Conservation (phyloP, 2,113 vertebrate genomes). For the Paradisaea rubra region DNA sequence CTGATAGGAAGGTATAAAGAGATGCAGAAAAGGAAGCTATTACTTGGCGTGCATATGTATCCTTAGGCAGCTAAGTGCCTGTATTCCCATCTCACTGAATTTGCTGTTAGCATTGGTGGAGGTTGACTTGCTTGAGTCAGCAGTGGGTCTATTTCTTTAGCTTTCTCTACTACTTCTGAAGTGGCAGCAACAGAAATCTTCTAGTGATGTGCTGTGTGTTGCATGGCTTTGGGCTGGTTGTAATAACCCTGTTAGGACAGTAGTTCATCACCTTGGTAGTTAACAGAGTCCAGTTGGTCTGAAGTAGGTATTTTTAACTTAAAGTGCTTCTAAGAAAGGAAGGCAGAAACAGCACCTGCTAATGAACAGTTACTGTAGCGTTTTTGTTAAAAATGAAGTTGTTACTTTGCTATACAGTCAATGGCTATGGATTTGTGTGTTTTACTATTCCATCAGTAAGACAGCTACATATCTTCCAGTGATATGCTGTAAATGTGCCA, state of each 20-base stretch:
- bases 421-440: background rate
- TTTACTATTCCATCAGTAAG: background rate
- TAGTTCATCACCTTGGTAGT: background rate
- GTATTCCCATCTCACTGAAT: background rate
- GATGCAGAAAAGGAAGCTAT: background rate
- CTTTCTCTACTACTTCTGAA: background rate
- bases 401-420: background rate
- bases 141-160: background rate
- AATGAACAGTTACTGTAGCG: background rate
- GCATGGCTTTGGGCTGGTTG: background rate
- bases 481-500: background rate
- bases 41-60: background rate
- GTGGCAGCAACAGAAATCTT: background rate
- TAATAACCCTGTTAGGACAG: background rate
- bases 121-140: background rate
- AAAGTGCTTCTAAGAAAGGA: background rate
- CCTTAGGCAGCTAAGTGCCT: background rate
- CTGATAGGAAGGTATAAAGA: background rate
- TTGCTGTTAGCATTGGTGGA: background rate
- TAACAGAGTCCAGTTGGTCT: background rate
- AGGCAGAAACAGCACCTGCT: background rate
- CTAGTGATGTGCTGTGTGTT: background rate
- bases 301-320: background rate
- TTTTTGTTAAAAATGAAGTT: background rate
- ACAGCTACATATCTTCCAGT: background rate